phyloP scores from a whole-genome alignment of 2,888 invertebrate species.

The Volucella zonaria region DNA sequence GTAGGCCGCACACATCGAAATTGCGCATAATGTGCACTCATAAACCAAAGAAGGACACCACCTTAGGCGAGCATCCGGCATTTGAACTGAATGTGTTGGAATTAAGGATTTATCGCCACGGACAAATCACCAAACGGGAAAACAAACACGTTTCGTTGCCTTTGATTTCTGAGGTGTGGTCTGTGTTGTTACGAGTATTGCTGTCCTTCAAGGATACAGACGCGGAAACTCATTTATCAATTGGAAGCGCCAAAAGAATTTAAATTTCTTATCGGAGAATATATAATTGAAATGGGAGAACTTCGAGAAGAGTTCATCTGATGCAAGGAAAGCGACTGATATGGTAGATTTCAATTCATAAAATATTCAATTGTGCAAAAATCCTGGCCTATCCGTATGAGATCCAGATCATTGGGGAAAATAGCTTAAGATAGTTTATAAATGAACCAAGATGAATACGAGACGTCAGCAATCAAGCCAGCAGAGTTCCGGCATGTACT shows the following conservation, averaged over 20 bases:
- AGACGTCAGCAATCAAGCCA: no score
- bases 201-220: constrained; percentile 36
- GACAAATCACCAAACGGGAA: constrained; percentile 62
- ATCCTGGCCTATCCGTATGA: no score
- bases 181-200: background rate
- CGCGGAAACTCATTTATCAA: constrained; percentile 38
- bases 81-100: constrained; percentile 67
- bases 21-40: constrained; percentile 61
- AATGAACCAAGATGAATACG: no score
- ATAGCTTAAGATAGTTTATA: no score
- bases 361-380: no score
- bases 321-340: no score
- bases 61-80: constrained; percentile 68
- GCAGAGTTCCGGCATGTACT: no score
- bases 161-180: constrained; percentile 40
- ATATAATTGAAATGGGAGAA: no score
- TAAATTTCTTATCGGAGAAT: no score
- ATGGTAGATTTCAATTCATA: no score
- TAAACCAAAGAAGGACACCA: constrained; percentile 70
- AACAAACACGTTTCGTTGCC: constrained; percentile 61
- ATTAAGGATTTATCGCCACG: constrained; percentile 58
- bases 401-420: no score
- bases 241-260: constrained; percentile 52
- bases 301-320: no score
- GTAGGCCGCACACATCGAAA: constrained; percentile 64